Conservation (phyloP, 2,113 vertebrate genomes). For the Tenrec ecaudatus region DNA sequence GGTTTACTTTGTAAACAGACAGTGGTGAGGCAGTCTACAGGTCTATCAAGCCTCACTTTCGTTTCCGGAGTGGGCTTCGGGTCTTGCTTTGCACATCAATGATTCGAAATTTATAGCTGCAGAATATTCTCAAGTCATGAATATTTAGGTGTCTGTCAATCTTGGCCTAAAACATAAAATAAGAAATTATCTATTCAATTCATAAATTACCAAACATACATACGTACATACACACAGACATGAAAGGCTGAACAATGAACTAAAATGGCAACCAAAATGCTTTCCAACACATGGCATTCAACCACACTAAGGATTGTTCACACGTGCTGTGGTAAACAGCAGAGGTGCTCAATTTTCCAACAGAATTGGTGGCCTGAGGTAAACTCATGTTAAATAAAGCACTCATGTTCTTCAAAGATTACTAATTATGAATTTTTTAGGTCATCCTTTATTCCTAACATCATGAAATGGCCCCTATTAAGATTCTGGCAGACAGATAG, state of each 20-base stretch:
- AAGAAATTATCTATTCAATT: constrained; percentile 91
- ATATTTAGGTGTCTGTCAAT: constrained; percentile 91
- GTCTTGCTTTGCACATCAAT: constrained; percentile 89
- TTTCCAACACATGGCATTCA: constrained; percentile 45
- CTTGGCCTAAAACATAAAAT: constrained; percentile 92
- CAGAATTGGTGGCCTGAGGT: background rate
- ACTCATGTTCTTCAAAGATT: constrained; percentile 36
- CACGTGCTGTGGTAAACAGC: background rate
- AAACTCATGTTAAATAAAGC: background rate
- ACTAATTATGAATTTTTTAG: constrained; percentile 26
- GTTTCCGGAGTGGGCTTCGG: constrained; percentile 87
- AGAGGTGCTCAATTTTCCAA: background rate
- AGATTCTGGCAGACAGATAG: constrained; percentile 43
- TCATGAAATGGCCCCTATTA: constrained; percentile 53
- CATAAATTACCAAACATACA: constrained; percentile 73
- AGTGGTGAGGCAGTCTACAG: constrained; percentile 86
- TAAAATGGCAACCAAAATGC: constrained; percentile 42
- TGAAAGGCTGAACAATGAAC: constrained; percentile 32
- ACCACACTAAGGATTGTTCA: constrained; percentile 26
- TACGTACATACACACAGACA: constrained; percentile 67
- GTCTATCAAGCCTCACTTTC: constrained; percentile 88
- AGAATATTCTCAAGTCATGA: constrained; percentile 89
- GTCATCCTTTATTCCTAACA: constrained; percentile 22
- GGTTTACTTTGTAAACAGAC: constrained; percentile 92
- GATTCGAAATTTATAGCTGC: constrained; percentile 90